A percentile compares a stretch with the other conserved stretches of the same genome.
These are phyloP conservation scores for Tympanuchus pallidicinctus DNA, from an alignment of 2,113 vertebrate species.

Conservation along the genomic window DNA sequence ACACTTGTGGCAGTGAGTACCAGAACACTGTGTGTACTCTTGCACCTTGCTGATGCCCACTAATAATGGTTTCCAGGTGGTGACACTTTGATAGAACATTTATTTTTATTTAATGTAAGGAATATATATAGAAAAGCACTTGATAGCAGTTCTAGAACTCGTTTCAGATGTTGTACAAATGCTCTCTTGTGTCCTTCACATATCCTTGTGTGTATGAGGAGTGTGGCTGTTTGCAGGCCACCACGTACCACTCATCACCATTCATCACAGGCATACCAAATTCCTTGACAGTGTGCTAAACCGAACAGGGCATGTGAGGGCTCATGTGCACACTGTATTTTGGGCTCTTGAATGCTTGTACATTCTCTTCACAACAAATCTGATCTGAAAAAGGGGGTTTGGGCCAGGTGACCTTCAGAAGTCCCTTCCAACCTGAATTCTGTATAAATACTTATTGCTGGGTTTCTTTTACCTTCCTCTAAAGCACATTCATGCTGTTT, in stretches of 20 bases:
- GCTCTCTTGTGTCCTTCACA: fast-evolving
- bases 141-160: not conserved
- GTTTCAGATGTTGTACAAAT: not conserved
- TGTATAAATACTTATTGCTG: not conserved
- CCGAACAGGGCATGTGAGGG: fast-evolving
- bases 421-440: not conserved
- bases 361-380: not conserved
- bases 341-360: not conserved
- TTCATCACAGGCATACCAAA: not conserved
- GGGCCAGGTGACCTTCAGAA: not conserved
- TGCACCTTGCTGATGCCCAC: not conserved
- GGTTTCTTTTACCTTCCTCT: not conserved
- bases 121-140: not conserved
- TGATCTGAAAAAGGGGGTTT: not conserved
- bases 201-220: not conserved
- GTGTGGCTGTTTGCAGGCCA: fast-evolving
- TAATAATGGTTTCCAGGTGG: fast-evolving
- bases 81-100: not conserved
- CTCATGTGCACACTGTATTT: not conserved
- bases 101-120: not conserved
- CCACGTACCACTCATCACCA: fast-evolving
- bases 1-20: not conserved
- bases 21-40: not conserved
- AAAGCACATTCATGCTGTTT: conserved; percentile 1
- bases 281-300: not conserved